phyloP scores from a whole-genome alignment of 64 coral and sea anemone genomes.

The Pocillopora verrucosa region DNA sequence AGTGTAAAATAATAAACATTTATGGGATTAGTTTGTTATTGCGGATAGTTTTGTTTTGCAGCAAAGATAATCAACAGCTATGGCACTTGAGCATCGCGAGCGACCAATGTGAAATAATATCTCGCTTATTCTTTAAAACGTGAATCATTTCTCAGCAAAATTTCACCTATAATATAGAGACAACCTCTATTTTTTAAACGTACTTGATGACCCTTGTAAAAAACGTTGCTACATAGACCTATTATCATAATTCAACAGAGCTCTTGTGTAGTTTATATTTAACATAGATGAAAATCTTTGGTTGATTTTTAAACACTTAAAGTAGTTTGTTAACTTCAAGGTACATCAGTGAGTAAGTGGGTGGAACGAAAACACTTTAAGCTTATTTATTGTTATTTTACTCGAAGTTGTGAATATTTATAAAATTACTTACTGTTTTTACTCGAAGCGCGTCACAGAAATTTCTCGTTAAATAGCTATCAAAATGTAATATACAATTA shows the following conservation, averaged over 20 bases:
- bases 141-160: not conserved
- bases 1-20: not conserved
- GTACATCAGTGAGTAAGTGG: not conserved
- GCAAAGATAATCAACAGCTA: not conserved
- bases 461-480: not conserved
- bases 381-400: not conserved
- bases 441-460: not conserved
- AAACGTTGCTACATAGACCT: not conserved
- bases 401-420: conserved; percentile 7
- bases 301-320: not conserved
- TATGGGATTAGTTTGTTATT: not conserved
- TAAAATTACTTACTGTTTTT: not conserved
- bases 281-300: not conserved
- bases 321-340: not conserved
- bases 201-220: not conserved
- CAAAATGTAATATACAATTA: not conserved
- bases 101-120: not conserved
- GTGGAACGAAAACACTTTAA: not conserved
- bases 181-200: not conserved
- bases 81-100: not conserved
- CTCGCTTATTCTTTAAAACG: not conserved
- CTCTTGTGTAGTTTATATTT: not conserved
- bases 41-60: not conserved
- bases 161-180: too few relatives aligned
- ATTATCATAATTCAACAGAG: not conserved